Conservation (phyloP, 2,797 vertebrate species). For the Euphonia xanthogaster region DNA sequence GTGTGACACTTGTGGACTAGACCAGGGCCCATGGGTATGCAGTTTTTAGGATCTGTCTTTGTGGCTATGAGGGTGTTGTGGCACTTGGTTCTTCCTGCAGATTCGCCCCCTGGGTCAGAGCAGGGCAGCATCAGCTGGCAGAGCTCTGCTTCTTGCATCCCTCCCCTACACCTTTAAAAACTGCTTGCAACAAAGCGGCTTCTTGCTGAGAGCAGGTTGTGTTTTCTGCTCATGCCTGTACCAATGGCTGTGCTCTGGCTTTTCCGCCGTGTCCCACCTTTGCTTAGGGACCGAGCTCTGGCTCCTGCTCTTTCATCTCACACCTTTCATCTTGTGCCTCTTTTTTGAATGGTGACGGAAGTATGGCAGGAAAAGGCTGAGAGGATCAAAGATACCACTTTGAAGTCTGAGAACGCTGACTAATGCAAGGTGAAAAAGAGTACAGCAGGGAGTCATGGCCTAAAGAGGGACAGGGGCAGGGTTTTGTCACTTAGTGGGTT, state of each 20-base stretch:
- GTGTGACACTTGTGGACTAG: rapidly evolving
- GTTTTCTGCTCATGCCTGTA: background rate
- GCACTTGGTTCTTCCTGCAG: background rate
- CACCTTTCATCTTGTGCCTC: background rate
- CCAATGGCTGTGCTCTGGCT: background rate
- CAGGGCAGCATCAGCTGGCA: background rate
- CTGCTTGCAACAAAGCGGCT: background rate
- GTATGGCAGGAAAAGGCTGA: background rate
- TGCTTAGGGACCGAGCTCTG: background rate
- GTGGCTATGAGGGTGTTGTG: background rate
- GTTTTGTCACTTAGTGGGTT: background rate
- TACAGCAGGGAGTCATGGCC: background rate
- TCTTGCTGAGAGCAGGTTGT: background rate
- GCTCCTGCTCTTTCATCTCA: background rate
- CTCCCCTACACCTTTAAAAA: background rate
- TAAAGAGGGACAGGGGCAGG: background rate
- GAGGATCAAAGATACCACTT: background rate
- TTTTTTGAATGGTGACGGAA: background rate
- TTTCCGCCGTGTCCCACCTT: background rate
- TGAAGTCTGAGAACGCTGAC: background rate
- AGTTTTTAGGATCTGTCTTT: background rate
- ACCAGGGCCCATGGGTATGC: background rate
- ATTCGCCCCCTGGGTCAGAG: rapidly evolving
- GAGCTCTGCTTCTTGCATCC: background rate
- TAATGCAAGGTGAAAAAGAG: background rate